Evolutionary conservation across 2,797 vertebrate genomes (phyloP).

Genomic region (Darevskia mixta): DNA sequence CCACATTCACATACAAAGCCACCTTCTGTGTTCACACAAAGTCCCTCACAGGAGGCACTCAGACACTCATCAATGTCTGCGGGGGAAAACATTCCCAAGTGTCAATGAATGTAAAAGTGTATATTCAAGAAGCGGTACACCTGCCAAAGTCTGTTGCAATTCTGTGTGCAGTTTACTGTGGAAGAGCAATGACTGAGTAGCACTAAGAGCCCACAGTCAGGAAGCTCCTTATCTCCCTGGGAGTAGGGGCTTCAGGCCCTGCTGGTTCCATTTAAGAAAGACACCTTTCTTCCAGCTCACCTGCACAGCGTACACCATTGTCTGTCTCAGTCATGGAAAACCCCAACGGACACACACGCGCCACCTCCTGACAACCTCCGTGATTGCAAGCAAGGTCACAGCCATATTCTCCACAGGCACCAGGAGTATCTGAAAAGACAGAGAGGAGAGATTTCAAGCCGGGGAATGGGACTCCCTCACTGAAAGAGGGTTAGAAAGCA

Average conservation of each 20-base stretch:
- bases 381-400: slow-evolving; percentile 83
- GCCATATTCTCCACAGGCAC: slow-evolving; percentile 80
- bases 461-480: not conserved
- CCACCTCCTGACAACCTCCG: slow-evolving; percentile 81
- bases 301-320: slow-evolving; percentile 79
- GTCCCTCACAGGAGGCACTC: slow-evolving; percentile 77
- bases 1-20: slow-evolving; percentile 82
- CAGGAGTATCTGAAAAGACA: slow-evolving; percentile 56
- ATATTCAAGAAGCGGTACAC: not conserved
- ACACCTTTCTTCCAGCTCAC: slow-evolving; percentile 45
- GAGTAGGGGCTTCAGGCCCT: not conserved
- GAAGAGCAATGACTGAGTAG: not conserved
- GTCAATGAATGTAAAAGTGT: not conserved
- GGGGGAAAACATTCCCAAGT: not conserved
- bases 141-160: not conserved
- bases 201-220: not conserved
- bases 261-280: not conserved
- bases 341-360: slow-evolving; percentile 82
- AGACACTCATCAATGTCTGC: slow-evolving; percentile 80
- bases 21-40: slow-evolving; percentile 81
- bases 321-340: slow-evolving; percentile 81
- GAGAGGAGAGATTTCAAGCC: not conserved
- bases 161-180: not conserved
- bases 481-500: not conserved
- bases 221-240: not conserved